Percentiles rank a stretch among this genome's conserved stretches.
Conservation (phyloP, 2,888 invertebrate species). For the Napeogenes inachia region DNA sequence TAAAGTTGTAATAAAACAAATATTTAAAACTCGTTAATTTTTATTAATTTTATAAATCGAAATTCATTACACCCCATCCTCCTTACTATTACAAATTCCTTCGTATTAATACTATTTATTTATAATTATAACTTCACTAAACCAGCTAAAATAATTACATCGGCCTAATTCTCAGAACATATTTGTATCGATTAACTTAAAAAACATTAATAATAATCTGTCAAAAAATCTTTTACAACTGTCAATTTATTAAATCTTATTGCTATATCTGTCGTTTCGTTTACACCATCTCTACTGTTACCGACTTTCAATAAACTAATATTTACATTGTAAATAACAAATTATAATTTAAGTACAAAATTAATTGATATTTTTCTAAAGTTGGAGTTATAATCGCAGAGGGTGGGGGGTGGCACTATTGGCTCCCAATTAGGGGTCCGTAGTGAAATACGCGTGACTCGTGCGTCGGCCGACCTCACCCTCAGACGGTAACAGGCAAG, state of each 20-base stretch:
- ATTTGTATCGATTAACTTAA: conserved; percentile 61
- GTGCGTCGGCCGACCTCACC: conserved; percentile 24
- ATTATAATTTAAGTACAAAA: conserved; percentile 40
- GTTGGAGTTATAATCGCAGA: conserved; percentile 23
- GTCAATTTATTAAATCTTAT: conserved; percentile 55
- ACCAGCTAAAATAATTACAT: conserved; percentile 65
- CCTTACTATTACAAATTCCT: conserved; percentile 75
- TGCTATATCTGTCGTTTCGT: conserved; percentile 49
- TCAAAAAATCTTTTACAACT: conserved; percentile 41
- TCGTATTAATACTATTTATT: conserved; percentile 62
- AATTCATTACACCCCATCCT: conserved; percentile 72
- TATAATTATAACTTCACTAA: conserved; percentile 66
- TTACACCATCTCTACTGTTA: conserved; percentile 39
- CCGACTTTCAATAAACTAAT: conserved; percentile 39
- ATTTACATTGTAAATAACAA: conserved; percentile 40
- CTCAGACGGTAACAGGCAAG: conserved; percentile 11
- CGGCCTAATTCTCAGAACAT: conserved; percentile 58
- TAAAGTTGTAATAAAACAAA: conserved; percentile 34
- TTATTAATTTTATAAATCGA: conserved; percentile 77
- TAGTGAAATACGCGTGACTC: conserved; percentile 34
- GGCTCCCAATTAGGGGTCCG: conserved; percentile 35
- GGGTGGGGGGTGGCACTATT: conserved; percentile 30
- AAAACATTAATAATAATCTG: conserved; percentile 58
- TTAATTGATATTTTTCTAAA: conserved; percentile 23
- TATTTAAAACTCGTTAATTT: conserved; percentile 73